Conservation (phyloP, 2,888 invertebrate species). For the Petrolisthes cinctipes region DNA sequence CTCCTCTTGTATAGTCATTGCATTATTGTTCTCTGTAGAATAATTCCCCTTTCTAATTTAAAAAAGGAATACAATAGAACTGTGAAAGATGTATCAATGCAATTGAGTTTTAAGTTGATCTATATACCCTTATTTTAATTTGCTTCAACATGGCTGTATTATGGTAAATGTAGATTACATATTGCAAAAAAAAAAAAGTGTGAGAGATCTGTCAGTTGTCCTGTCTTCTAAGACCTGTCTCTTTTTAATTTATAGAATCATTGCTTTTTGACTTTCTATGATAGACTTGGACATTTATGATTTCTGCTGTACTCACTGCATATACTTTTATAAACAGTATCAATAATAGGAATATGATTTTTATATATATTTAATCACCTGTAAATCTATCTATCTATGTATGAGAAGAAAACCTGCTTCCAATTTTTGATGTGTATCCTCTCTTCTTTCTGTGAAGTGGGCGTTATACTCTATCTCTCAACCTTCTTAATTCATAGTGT, state of each 20-base stretch:
- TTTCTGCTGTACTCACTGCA: slow-evolving; percentile 40
- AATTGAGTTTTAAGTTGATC: slow-evolving; percentile 44
- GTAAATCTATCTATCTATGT: slow-evolving; percentile 39
- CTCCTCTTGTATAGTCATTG: slow-evolving; percentile 59
- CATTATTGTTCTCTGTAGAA: slow-evolving; percentile 55
- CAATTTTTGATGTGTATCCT: slow-evolving; percentile 55
- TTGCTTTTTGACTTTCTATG: slow-evolving; percentile 41
- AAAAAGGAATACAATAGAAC: slow-evolving; percentile 35
- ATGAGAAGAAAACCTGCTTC: slow-evolving; percentile 43
- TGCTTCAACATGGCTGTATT: slow-evolving; percentile 57
- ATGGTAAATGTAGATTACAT: slow-evolving; percentile 48
- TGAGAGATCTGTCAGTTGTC: slow-evolving; percentile 51
- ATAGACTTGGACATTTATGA: slow-evolving; percentile 31
- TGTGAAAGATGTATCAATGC: slow-evolving; percentile 57
- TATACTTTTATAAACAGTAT: slow-evolving; percentile 54
- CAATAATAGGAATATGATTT: slow-evolving; percentile 47
- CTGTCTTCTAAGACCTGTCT: slow-evolving; percentile 54
- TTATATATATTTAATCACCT: slow-evolving; percentile 39
- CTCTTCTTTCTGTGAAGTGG: slow-evolving; percentile 51
- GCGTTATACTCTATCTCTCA: slow-evolving; percentile 10
- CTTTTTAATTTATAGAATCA: slow-evolving; percentile 27
- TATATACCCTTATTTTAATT: slow-evolving; percentile 32
- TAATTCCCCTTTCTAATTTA: slow-evolving; percentile 38
- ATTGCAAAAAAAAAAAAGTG: slow-evolving; percentile 36
- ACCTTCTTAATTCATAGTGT: slow-evolving; percentile 37